Conservation (phyloP, 2,113 vertebrate species). For the Nothoprocta pentlandii region DNA sequence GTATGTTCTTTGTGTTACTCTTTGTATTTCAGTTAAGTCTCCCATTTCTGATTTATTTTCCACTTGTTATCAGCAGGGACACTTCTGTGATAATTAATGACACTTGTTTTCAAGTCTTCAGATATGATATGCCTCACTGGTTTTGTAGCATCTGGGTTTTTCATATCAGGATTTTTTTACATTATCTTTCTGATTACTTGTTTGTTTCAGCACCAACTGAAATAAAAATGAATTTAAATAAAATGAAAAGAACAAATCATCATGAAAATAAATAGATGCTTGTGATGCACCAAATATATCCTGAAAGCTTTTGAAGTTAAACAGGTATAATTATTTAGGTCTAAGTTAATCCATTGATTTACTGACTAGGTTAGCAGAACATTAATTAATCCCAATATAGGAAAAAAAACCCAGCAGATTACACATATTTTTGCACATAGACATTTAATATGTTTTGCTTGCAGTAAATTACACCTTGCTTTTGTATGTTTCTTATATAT, state of each 20-base stretch:
- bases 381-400: neutral
- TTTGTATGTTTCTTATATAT: neutral
- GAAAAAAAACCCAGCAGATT: neutral
- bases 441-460: neutral
- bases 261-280: neutral
- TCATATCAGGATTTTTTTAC: neutral
- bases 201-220: neutral
- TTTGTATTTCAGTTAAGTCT: neutral
- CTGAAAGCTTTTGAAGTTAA: neutral
- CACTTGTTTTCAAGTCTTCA: neutral
- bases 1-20: fast-evolving
- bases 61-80: neutral
- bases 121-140: neutral
- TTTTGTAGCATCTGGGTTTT: neutral
- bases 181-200: neutral
- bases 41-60: neutral
- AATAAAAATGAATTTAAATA: neutral
- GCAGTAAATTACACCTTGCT: neutral
- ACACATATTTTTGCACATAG: neutral
- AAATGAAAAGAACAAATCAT: neutral
- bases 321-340: neutral
- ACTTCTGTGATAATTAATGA: neutral
- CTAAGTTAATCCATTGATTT: neutral
- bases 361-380: neutral
- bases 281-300: neutral